These are phyloP conservation scores for Malthinus flaveolus DNA, from an alignment of 2,888 invertebrate genomes.

Conservation along the genomic window DNA sequence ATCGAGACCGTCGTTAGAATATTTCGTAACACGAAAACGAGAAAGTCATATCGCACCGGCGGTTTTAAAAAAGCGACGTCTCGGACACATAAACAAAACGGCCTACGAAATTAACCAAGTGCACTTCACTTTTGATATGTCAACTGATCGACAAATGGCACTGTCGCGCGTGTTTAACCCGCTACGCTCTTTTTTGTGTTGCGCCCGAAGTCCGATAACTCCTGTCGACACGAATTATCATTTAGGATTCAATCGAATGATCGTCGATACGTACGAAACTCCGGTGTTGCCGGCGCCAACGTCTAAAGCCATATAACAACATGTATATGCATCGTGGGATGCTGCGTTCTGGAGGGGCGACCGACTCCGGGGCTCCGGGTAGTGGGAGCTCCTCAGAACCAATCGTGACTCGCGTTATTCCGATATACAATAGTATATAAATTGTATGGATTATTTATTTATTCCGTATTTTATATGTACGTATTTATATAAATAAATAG, in stretches of 20 bases:
- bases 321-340: constrained; percentile 53
- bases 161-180: constrained; percentile 18
- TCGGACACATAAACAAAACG: constrained; percentile 19
- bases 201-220: constrained; percentile 13
- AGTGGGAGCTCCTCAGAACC: constrained; percentile 35
- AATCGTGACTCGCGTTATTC: constrained; percentile 37
- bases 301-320: constrained; percentile 53
- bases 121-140: constrained; percentile 31
- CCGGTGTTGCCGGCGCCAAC: constrained; percentile 46
- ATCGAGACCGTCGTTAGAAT: too few relatives aligned
- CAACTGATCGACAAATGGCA: constrained; percentile 18
- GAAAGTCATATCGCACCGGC: constrained; percentile 6
- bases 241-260: constrained; percentile 28
- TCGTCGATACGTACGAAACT: constrained; percentile 25
- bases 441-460: constrained; percentile 59
- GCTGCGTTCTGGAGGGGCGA: constrained; percentile 50
- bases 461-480: constrained; percentile 56
- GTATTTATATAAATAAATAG: constrained; percentile 55
- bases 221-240: constrained; percentile 22
- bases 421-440: constrained; percentile 58
- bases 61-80: not conserved
- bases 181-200: constrained; percentile 13
- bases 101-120: constrained; percentile 17
- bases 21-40: not conserved
- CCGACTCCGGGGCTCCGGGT: constrained; percentile 35